Evolutionary conservation across 2,888 invertebrate species (phyloP), one percentile per base, ranked within the genome.

Genomic region (Lysandra bellargus): DNA sequence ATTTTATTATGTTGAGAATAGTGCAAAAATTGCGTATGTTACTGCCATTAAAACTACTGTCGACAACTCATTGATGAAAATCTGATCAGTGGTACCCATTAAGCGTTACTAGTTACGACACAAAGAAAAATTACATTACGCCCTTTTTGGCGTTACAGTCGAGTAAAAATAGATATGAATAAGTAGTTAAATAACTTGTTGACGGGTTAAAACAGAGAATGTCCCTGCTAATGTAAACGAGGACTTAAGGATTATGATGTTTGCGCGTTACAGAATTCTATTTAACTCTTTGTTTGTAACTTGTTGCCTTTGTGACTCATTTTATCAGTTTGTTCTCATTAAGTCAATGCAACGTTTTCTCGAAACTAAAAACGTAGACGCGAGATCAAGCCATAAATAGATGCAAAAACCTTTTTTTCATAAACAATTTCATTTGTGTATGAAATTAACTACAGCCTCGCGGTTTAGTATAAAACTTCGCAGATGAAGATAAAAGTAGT

Each of bases 191-290:
- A 33, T 69, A 69, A 69, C 37, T 69, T 69, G 69, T 76, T 57
- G 57, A 57, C 53, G 76, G 53, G 33, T 33, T 76, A 57, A 76
- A 53, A 76, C 53, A 76, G 33, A 33, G 87, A 87, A 87, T 86
- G 84, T 87, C 86, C 82, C 84, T 84, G 87, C 86, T 88, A 88
- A 91, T 88, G 88, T 84, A 90, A 91, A 92, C 89, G 89, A 91
- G 88, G 87, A 87, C 87, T 86, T 86, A 86, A 85, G 88, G 88
- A 89, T 85, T 84, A 86, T 80, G 82, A 78, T 84, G 84, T 86
- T 85, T 87, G 83, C 83, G 80, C 83, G 82, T 83, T 83, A 83
- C 83, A 85, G 82, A 82, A 75, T 80, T 72, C 60, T 81, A 82
- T 83, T 84, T 84, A 81, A 83, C 80, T 83, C 83, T 84, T 84